These are phyloP conservation scores for Pseudochromis fuscus DNA, from an alignment of 2,797 vertebrate species.

Conservation along the genomic window DNA sequence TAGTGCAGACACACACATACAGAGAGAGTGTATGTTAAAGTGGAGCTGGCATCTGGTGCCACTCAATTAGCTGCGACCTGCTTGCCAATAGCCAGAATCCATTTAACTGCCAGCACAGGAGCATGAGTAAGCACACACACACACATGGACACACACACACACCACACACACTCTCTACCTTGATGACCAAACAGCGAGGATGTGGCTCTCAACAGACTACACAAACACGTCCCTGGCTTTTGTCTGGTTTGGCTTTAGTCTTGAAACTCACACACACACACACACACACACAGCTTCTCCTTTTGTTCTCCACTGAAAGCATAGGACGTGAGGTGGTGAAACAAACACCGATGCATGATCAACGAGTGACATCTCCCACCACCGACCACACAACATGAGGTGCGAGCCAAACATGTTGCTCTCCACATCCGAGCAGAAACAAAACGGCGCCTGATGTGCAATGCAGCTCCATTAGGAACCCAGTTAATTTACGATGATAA, in stretches of 20 bases:
- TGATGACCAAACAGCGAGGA: slow-evolving; percentile 32
- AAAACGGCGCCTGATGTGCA: no score
- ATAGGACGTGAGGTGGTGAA: neutral
- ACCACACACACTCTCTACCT: slow-evolving; percentile 21
- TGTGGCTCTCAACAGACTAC: slow-evolving; percentile 39
- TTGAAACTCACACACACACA: neutral
- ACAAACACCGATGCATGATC: slow-evolving; percentile 4
- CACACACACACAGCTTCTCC: neutral
- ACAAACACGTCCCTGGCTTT: slow-evolving; percentile 39
- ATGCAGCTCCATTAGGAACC: slow-evolving; percentile 10
- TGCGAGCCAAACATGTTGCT: slow-evolving; percentile 12
- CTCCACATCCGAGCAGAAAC: slow-evolving; percentile 1
- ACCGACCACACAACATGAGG: neutral
- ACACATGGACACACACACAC: slow-evolving; percentile 32
- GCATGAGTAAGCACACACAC: slow-evolving; percentile 62
- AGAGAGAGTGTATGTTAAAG: slow-evolving; percentile 69
- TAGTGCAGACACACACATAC: slow-evolving; percentile 22
- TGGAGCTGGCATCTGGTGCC: slow-evolving; percentile 80
- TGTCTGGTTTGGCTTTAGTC: slow-evolving; percentile 27
- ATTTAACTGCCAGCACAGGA: slow-evolving; percentile 73
- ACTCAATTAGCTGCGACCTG: slow-evolving; percentile 80
- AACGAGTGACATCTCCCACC: slow-evolving; percentile 2
- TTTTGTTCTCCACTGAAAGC: slow-evolving; percentile 18
- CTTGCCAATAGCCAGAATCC: slow-evolving; percentile 77
- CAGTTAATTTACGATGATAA: slow-evolving; percentile 34